Conservation (phyloP, 2,888 invertebrate species). For the Xestoiulus laeticollis region DNA sequence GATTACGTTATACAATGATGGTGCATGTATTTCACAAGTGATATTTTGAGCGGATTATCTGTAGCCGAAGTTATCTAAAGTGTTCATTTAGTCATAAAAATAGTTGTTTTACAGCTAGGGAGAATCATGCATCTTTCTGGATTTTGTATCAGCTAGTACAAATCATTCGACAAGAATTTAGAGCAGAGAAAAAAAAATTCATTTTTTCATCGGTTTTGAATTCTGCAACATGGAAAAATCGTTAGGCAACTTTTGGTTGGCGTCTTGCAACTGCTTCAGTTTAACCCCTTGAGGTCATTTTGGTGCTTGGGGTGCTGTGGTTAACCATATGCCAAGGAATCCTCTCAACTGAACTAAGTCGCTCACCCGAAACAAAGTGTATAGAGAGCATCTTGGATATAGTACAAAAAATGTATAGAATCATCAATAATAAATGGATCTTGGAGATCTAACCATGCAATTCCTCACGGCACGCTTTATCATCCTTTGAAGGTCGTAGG, state of each 20-base stretch:
- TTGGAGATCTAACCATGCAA: background rate
- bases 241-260: background rate
- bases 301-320: background rate
- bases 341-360: background rate
- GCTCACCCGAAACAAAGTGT: constrained; percentile 1
- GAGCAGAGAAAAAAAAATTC: background rate
- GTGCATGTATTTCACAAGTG: background rate
- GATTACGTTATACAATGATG: background rate
- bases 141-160: too few relatives aligned
- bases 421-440: constrained; percentile 34
- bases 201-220: background rate
- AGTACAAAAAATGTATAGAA: background rate
- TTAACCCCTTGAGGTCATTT: background rate
- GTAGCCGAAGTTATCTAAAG: background rate
- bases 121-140: background rate
- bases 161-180: too few relatives aligned
- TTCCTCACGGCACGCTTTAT: background rate
- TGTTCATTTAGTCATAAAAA: background rate
- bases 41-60: background rate
- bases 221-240: background rate
- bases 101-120: background rate
- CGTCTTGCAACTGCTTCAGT: background rate
- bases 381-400: background rate
- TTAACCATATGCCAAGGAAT: constrained; percentile 8
- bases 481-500: constrained; percentile 1